Conservation (phyloP, 2,888 invertebrate genomes). For the Nemapogon koenigi region DNA sequence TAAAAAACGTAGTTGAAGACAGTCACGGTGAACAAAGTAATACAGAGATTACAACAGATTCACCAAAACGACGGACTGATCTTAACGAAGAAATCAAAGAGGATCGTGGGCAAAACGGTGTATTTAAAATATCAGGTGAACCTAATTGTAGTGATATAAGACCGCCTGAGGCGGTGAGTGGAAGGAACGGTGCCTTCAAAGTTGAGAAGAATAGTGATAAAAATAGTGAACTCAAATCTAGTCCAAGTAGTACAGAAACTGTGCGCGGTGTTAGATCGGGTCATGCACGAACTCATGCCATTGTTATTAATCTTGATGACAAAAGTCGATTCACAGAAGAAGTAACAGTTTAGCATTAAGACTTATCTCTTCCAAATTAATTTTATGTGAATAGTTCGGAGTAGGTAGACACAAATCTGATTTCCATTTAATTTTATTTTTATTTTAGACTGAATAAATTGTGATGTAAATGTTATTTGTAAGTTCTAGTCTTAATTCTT, state of each 20-base stretch:
- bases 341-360: slow-evolving; percentile 69
- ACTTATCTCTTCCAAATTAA: slow-evolving; percentile 4
- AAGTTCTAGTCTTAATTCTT: too few species aligned
- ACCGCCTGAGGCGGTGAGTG: slow-evolving; percentile 38
- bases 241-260: slow-evolving; percentile 43
- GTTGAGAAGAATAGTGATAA: slow-evolving; percentile 26
- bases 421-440: too few species aligned
- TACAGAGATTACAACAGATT: slow-evolving; percentile 49
- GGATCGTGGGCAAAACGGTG: slow-evolving; percentile 32
- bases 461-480: too few species aligned
- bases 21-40: slow-evolving; percentile 48
- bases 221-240: slow-evolving; percentile 40
- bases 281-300: slow-evolving; percentile 76
- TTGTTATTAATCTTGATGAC: slow-evolving; percentile 81
- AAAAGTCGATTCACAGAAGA: slow-evolving; percentile 83
- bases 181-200: slow-evolving; percentile 28
- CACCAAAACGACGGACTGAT: slow-evolving; percentile 38
- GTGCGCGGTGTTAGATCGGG: slow-evolving; percentile 61
- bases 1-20: slow-evolving; percentile 39
- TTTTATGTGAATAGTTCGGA: slow-evolving; percentile 18
- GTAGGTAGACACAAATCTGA: too few species aligned
- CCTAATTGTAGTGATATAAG: slow-evolving; percentile 49
- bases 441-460: too few species aligned
- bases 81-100: slow-evolving; percentile 35
- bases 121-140: slow-evolving; percentile 56